Percentiles rank a stretch among this genome's conserved stretches.
phyloP scores from a whole-genome alignment of 1,140 invertebrate species.

The Drosophila lacertosa region DNA sequence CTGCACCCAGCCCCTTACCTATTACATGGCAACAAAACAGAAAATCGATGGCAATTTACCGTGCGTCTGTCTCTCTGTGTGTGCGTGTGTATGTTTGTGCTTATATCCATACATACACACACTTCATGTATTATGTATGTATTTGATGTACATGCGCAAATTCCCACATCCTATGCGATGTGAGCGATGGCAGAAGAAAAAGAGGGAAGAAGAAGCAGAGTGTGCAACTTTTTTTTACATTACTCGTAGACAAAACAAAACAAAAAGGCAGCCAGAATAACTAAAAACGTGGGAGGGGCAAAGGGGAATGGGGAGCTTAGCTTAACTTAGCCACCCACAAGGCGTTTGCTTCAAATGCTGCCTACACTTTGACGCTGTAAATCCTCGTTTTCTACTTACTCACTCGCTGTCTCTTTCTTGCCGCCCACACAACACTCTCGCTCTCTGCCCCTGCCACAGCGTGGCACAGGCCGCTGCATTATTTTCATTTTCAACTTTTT shows the following conservation, averaged over 20 bases:
- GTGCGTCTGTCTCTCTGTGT: conserved; percentile 36
- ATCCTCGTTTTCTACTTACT: not conserved
- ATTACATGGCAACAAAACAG: conserved; percentile 71
- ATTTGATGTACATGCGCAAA: conserved; percentile 77
- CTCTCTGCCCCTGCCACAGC: conserved; percentile 28
- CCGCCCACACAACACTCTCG: conserved; percentile 50
- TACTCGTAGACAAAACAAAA: conserved; percentile 57
- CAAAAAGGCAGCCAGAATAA: conserved; percentile 25
- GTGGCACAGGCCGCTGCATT: conserved; percentile 61
- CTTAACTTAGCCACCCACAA: conserved; percentile 31
- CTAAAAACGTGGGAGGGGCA: not conserved
- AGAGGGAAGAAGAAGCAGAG: conserved; percentile 7
- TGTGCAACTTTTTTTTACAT: conserved; percentile 30
- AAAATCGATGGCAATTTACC: conserved; percentile 77
- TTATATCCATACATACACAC: conserved; percentile 14
- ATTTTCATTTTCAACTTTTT: conserved; percentile 81
- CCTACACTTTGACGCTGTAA: conserved; percentile 30
- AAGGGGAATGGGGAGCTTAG: not conserved
- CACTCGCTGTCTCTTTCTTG: conserved; percentile 1
- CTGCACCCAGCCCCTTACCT: not conserved
- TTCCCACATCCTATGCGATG: conserved; percentile 52
- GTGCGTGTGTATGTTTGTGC: conserved; percentile 30
- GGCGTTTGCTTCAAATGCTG: conserved; percentile 15
- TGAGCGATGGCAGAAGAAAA: not conserved
- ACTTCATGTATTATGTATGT: conserved; percentile 73